Evolutionary conservation across 2,113 vertebrate genomes (phyloP).

Genomic region (Collichthys lucidus): DNA sequence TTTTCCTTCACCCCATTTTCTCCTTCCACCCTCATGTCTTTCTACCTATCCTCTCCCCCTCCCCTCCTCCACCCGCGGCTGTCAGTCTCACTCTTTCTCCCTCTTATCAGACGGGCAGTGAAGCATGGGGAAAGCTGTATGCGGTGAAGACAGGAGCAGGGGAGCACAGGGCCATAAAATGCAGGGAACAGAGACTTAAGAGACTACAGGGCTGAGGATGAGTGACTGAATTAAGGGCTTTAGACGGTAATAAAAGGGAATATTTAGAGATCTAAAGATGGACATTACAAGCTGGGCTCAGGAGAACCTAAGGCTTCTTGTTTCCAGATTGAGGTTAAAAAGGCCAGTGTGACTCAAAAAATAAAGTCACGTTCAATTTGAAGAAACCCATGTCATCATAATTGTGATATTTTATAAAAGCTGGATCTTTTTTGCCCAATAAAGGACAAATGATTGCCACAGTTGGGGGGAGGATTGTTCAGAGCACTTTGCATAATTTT

Average conservation of each 20-base stretch:
- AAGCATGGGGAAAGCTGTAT: conserved; percentile 54
- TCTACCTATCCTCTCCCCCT: background rate
- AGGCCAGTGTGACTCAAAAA: background rate
- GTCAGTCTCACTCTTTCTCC: conserved; percentile 32
- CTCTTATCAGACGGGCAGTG: conserved; percentile 57
- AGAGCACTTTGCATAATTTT: conserved; percentile 29
- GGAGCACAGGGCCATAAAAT: conserved; percentile 22
- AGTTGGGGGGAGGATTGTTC: background rate
- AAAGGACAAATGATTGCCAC: background rate
- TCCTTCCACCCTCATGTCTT: background rate
- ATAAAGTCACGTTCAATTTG: background rate
- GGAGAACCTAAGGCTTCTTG: background rate
- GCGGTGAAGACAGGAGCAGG: conserved; percentile 38
- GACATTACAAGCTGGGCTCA: conserved; percentile 6
- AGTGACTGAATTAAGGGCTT: conserved; percentile 49
- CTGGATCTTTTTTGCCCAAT: background rate
- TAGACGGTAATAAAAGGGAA: conserved; percentile 46
- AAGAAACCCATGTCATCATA: background rate
- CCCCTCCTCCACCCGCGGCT: background rate
- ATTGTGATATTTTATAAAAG: background rate
- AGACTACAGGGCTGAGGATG: conserved; percentile 31
- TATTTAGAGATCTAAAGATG: conserved; percentile 17
- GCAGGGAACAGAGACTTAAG: conserved; percentile 35
- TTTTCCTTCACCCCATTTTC: conserved; percentile 21
- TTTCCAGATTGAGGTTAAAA: conserved; percentile 7